Conservation (phyloP, 2,888 invertebrate genomes). For the Xestoiulus laeticollis region DNA sequence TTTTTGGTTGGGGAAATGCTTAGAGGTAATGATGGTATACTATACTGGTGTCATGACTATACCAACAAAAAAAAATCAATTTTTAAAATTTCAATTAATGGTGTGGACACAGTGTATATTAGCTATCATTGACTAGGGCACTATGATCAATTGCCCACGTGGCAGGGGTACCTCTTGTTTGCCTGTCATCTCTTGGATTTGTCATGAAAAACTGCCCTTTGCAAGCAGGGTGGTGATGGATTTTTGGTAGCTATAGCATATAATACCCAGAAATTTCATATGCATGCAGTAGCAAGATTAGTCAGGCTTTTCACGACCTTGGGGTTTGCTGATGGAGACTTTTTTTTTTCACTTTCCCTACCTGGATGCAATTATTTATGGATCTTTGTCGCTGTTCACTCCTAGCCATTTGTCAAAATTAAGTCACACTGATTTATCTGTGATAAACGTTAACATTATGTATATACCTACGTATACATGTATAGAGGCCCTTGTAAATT, state of each 20-base stretch:
- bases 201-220: not conserved
- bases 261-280: not conserved
- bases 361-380: not conserved
- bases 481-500: not conserved
- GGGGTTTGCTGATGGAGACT: not conserved
- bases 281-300: not conserved
- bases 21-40: too few relatives aligned
- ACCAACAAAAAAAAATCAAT: not conserved
- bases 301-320: not conserved
- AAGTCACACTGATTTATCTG: not conserved
- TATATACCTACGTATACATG: not conserved
- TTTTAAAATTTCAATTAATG: not conserved
- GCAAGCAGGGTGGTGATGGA: not conserved
- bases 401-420: slow-evolving; percentile 6
- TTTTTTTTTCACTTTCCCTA: not conserved
- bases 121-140: not conserved
- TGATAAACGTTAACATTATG: not conserved
- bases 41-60: not conserved
- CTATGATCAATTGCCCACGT: not conserved
- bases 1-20: not conserved
- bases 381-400: not conserved
- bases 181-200: not conserved
- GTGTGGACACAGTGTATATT: not conserved
- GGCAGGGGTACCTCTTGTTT: not conserved
- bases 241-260: not conserved